Conservation (phyloP, 2,888 invertebrate species). For the Amiota minor region DNA sequence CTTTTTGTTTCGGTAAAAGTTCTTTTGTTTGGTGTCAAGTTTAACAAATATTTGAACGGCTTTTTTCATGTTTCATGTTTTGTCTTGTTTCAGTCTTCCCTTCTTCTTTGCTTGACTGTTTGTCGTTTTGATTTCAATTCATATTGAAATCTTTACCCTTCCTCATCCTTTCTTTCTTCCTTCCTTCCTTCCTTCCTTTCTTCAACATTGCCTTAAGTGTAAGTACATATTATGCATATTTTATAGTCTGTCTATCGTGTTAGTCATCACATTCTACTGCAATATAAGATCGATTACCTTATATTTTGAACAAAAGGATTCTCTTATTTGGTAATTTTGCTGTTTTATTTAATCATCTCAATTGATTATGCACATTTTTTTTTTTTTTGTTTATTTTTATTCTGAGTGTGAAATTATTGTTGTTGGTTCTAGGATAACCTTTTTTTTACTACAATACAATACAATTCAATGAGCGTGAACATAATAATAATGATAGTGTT, state of each 20-base stretch:
- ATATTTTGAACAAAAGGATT: background rate
- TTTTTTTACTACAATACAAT: too few relatives aligned
- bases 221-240: too few relatives aligned
- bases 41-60: conserved; percentile 69
- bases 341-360: background rate
- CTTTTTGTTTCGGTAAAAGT: conserved; percentile 63
- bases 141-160: conserved; percentile 25
- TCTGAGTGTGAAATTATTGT: background rate
- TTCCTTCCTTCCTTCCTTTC: conserved; percentile 28
- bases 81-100: conserved; percentile 46
- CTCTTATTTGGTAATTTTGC: background rate
- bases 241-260: background rate
- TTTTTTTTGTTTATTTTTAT: too few relatives aligned
- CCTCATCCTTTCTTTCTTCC: conserved; percentile 36
- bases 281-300: conserved; percentile 25
- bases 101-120: background rate
- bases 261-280: background rate
- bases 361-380: too few relatives aligned
- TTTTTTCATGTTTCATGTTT: conserved; percentile 54
- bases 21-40: conserved; percentile 72
- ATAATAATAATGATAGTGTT: too few relatives aligned
- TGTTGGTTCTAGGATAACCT: background rate
- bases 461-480: too few relatives aligned
- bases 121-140: too few relatives aligned
- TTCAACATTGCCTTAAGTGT: too few relatives aligned